Evolutionary conservation across 1,140 invertebrate species (phyloP).

Genomic region (Propsilocerus akamusi): DNA sequence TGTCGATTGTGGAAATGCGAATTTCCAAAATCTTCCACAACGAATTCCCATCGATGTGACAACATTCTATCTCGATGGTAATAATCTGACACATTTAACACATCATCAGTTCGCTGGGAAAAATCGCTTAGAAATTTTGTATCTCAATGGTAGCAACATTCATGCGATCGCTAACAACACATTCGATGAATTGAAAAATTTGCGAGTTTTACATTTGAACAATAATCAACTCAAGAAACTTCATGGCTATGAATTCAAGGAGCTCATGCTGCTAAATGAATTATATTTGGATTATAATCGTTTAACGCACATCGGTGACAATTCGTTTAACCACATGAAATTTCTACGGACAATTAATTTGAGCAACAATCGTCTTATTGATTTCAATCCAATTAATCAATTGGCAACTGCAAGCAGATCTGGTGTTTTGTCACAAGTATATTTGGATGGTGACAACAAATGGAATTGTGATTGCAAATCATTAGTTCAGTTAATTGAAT

Average conservation of each 20-base stretch:
- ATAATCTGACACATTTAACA: slow-evolving; percentile 55
- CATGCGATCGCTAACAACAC: slow-evolving; percentile 63
- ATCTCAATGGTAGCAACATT: slow-evolving; percentile 65
- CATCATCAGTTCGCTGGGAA: slow-evolving; percentile 76
- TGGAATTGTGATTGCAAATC: slow-evolving; percentile 55
- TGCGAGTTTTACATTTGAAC: slow-evolving; percentile 63
- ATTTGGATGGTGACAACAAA: slow-evolving; percentile 40
- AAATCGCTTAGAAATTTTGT: slow-evolving; percentile 64
- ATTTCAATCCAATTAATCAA: slow-evolving; percentile 55
- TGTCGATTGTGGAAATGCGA: slow-evolving; percentile 66
- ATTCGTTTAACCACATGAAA: slow-evolving; percentile 52
- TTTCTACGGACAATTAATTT: slow-evolving; percentile 57
- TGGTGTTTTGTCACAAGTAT: slow-evolving; percentile 35
- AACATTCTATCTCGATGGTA: slow-evolving; percentile 74
- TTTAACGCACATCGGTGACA: slow-evolving; percentile 50
- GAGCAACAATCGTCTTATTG: slow-evolving; percentile 57
- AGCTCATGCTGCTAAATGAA: slow-evolving; percentile 53
- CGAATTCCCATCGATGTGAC: slow-evolving; percentile 80
- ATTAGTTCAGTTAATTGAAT: slow-evolving; percentile 39
- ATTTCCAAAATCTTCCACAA: slow-evolving; percentile 49
- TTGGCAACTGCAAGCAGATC: slow-evolving; percentile 29
- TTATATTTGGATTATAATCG: slow-evolving; percentile 68
- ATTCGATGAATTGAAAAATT: slow-evolving; percentile 58
- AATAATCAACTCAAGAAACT: slow-evolving; percentile 56
- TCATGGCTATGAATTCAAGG: slow-evolving; percentile 54